Evolutionary conservation across 2,888 invertebrate species (phyloP).

Genomic region (Leucophenga montana): DNA sequence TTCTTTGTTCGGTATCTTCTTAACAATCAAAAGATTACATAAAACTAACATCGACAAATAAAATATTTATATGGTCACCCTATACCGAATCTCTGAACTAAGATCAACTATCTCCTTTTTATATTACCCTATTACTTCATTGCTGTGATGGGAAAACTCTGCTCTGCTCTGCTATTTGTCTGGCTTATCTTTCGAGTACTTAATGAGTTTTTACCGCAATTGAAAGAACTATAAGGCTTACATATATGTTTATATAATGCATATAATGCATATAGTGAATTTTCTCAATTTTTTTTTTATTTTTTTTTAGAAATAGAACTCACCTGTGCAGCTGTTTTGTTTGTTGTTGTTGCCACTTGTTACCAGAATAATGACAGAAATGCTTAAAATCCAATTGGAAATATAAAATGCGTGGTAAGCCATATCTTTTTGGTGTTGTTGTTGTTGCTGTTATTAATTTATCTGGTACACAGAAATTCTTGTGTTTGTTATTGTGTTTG

Average conservation of each 20-base stretch:
- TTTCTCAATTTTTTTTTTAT: conserved; percentile 7
- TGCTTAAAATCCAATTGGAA: conserved; percentile 37
- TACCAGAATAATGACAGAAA: conserved; percentile 38
- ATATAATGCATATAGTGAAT: conserved; percentile 10
- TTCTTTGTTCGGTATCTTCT: too few species aligned
- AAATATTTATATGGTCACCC: too few species aligned
- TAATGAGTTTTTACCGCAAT: conserved; percentile 10
- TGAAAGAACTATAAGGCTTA: conserved; percentile 1
- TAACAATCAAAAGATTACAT: too few species aligned
- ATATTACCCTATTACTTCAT: too few species aligned
- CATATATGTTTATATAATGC: not conserved
- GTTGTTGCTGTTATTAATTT: conserved; percentile 16
- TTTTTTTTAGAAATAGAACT: conserved; percentile 39
- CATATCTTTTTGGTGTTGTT: conserved; percentile 37
- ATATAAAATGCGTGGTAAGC: conserved; percentile 38
- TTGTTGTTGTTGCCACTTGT: conserved; percentile 37
- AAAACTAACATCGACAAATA: too few species aligned
- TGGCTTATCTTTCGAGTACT: conserved; percentile 9
- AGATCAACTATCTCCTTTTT: too few species aligned
- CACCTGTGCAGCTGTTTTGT: conserved; percentile 50
- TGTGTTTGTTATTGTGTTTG: conserved; percentile 6
- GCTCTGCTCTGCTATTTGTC: too few species aligned
- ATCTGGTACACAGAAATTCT: not conserved
- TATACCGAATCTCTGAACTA: too few species aligned
- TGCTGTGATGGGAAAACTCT: too few species aligned